Conservation (phyloP, 1,140 invertebrate species). For the Carposina sasakii region DNA sequence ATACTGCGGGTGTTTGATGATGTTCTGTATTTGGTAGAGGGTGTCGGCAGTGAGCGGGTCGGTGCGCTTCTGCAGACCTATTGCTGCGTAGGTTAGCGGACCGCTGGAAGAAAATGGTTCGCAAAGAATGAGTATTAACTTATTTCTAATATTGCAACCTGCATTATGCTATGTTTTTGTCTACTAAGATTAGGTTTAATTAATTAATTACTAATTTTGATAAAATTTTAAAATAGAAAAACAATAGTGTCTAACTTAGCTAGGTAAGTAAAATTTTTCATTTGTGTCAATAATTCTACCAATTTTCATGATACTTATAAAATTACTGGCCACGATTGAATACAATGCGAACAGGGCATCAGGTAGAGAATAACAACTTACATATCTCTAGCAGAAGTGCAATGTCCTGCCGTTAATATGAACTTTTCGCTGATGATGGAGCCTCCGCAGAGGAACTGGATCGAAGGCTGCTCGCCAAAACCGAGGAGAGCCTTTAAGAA, state of each 20-base stretch:
- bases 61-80: background rate
- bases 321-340: background rate
- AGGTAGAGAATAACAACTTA: constrained; percentile 29
- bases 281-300: background rate
- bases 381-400: constrained; percentile 15
- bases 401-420: constrained; percentile 70
- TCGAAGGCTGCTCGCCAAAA: background rate
- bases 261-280: background rate
- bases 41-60: background rate
- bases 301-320: background rate
- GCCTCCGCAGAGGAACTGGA: constrained; percentile 58
- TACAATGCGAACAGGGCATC: constrained; percentile 40
- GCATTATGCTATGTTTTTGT: too few species aligned
- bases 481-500: constrained; percentile 13
- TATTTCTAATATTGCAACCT: too few species aligned
- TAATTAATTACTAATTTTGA: background rate
- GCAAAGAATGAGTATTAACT: background rate
- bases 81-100: background rate
- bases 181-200: too few species aligned
- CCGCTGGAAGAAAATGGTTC: background rate
- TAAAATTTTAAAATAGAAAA: background rate
- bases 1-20: background rate
- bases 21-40: background rate
- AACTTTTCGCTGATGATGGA: constrained; percentile 64
- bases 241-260: background rate